Conservation (phyloP, 2,113 vertebrate species). For the Neogobius melanostomus region DNA sequence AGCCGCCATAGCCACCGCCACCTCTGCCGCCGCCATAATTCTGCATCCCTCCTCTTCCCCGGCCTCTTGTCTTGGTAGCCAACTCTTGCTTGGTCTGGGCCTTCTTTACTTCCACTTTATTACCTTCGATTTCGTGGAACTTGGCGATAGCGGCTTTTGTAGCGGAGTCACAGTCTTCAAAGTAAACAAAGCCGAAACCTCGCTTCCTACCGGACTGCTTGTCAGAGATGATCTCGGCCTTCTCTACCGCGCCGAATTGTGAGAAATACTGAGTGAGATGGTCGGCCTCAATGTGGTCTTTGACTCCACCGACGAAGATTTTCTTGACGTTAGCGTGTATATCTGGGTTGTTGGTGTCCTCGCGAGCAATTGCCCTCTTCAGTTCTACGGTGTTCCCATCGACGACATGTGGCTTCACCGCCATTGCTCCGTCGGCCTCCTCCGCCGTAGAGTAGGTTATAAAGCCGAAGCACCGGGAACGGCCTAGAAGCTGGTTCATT, state of each 20-base stretch:
- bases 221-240: constrained; percentile 94
- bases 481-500: constrained; percentile 71
- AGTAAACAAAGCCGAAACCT: constrained; percentile 96
- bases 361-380: constrained; percentile 90
- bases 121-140: constrained; percentile 89
- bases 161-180: constrained; percentile 91
- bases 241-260: constrained; percentile 91
- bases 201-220: constrained; percentile 93
- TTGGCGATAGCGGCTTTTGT: constrained; percentile 92
- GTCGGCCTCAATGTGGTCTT: constrained; percentile 88
- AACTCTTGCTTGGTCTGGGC: constrained; percentile 89
- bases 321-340: constrained; percentile 96
- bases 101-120: constrained; percentile 93
- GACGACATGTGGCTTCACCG: constrained; percentile 90
- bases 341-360: constrained; percentile 90
- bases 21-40: constrained; percentile 81
- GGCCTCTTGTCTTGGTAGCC: constrained; percentile 76
- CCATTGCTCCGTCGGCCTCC: constrained; percentile 94
- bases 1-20: constrained; percentile 84
- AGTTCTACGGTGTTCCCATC: constrained; percentile 92
- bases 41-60: constrained; percentile 84
- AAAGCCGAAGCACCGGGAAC: constrained; percentile 92
- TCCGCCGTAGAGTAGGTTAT: constrained; percentile 90
- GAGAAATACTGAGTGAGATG: constrained; percentile 91
- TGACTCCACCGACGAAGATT: constrained; percentile 95